Conservation (phyloP, 2,797 vertebrate genomes). For the Aldrovandia affinis region DNA sequence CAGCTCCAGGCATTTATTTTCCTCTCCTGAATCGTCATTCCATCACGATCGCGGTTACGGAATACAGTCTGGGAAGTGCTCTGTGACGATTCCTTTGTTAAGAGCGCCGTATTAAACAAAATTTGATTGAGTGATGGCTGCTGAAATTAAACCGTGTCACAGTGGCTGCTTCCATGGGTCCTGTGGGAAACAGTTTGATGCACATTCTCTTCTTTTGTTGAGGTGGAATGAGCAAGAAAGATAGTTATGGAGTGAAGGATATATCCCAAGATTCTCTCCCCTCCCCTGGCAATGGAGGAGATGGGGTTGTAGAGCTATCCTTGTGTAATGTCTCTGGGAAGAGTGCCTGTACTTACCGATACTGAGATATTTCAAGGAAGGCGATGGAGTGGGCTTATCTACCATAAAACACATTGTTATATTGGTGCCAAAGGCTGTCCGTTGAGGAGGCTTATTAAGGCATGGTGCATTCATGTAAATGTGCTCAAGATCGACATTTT, state of each 20-base stretch:
- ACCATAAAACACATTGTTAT: constrained; percentile 38
- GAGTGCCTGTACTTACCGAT: constrained; percentile 11
- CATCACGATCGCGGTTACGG: neutral
- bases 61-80: neutral
- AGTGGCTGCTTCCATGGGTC: neutral
- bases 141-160: constrained; percentile 5
- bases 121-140: constrained; percentile 4
- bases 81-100: constrained; percentile 7
- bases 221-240: neutral
- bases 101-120: neutral
- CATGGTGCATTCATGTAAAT: constrained; percentile 14
- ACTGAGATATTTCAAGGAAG: constrained; percentile 27
- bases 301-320: constrained; percentile 19
- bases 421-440: constrained; percentile 34
- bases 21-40: neutral
- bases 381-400: constrained; percentile 27
- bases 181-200: neutral
- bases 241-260: constrained; percentile 2
- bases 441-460: constrained; percentile 23
- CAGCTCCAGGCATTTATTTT: neutral
- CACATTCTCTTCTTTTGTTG: constrained; percentile 2
- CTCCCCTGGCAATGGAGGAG: neutral
- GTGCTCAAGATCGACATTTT: constrained; percentile 25
- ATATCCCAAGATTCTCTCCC: neutral
- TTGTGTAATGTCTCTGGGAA: constrained; percentile 28